Base-by-base conservation (phyloP, 2,888 invertebrate genomes). In the Lordiphosa fenestrarum region DNA sequence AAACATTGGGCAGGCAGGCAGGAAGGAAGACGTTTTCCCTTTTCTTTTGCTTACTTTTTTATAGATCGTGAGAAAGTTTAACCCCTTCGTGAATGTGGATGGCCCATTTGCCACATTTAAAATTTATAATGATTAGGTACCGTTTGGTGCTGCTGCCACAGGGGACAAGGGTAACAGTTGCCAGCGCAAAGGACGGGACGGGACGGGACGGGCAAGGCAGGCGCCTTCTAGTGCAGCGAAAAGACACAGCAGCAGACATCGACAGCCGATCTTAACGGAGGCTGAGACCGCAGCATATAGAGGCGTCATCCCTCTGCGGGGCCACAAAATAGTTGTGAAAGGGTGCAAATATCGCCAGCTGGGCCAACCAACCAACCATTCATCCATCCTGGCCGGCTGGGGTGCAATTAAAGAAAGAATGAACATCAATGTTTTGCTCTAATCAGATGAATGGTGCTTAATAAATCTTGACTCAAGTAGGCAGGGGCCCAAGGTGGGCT, bases 1-100 rank as follows among this genome's bases (percentile, higher is more conserved):
- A 36, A 41, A 25, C 36, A 36, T 30, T 35, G n/a, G 46, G 30
- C 52, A 30, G 41, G 25, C 12, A 36, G 39, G 6, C 53, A 35
- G 38, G 46, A 50, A 48, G 55, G 41, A 66, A 66, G 75, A 65
- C 75, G 48, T 52, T 67, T 44, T 48, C 69, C 23, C 37, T 52
- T 38, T 42, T 60, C 15, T 15, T 15, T 15, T 15, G 15, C 15
- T 15, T 15, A 15, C 15, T 62, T 81, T 66, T 53, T 71, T 80
- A 53, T 63, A 65, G 83, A 80, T 80, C 81, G 81, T 81, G 81
- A 85, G 81, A 81, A 81, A 81, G 69, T 85, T 76, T 81, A 85
- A 81, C 85, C 85, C 80, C 83, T 82, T 82, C 63, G 38, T n/a
- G n/a, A n/a, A 38, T 63, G 69, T 35, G 57, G 64, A 49, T 50